phyloP scores from a whole-genome alignment of 1,140 invertebrate species.

The Trachelipus rathkii region DNA sequence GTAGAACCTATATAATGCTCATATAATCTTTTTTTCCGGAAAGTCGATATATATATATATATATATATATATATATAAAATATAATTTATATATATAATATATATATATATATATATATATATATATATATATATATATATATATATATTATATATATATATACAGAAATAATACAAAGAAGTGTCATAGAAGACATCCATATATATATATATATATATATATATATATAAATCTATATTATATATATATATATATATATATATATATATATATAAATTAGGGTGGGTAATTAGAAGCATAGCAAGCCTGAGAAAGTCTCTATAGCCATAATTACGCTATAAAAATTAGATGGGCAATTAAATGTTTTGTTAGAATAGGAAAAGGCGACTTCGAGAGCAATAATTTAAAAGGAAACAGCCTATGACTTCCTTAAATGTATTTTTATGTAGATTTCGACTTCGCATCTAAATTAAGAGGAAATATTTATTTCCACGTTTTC shows the following conservation, averaged over 20 bases:
- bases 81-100: too few species aligned
- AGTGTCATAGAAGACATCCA: too few species aligned
- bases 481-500: constrained; percentile 2
- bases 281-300: neutral
- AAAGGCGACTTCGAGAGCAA: neutral
- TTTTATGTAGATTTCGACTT: constrained; percentile 7
- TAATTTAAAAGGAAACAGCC: constrained; percentile 6
- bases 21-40: too few species aligned
- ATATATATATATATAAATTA: constrained; percentile 8
- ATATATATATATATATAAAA: too few species aligned
- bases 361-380: constrained; percentile 11
- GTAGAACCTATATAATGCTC: too few species aligned
- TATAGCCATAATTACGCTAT: constrained; percentile 7
- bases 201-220: constrained; percentile 1
- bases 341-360: constrained; percentile 13
- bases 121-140: too few species aligned
- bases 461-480: neutral
- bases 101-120: too few species aligned
- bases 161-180: too few species aligned
- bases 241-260: neutral
- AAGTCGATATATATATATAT: too few species aligned
- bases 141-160: too few species aligned
- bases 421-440: constrained; percentile 13
- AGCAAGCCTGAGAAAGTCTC: constrained; percentile 11
- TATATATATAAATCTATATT: neutral